Percentiles rank a stretch among this genome's conserved stretches.
These are phyloP conservation scores for Diogma glabrata DNA, from an alignment of 2,888 invertebrate genomes.

Conservation along the genomic window DNA sequence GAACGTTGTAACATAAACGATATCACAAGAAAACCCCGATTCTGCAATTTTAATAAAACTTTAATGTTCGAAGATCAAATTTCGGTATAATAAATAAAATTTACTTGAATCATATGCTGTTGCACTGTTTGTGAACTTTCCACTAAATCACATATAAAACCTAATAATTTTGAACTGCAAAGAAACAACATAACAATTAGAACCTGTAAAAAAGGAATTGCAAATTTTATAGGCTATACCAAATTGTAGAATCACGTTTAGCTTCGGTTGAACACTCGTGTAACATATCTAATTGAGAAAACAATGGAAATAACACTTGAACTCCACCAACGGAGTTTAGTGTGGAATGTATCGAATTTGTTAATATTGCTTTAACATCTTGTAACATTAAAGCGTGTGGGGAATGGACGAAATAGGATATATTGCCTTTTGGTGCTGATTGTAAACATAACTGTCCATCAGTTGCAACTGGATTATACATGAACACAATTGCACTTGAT, in stretches of 20 bases:
- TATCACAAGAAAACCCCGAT: constrained; percentile 95
- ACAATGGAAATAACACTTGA: constrained; percentile 93
- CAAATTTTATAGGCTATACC: constrained; percentile 43
- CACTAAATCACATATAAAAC: constrained; percentile 94
- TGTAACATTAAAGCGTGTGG: constrained; percentile 99
- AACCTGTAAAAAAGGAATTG: constrained; percentile 12
- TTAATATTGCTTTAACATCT: constrained; percentile 99
- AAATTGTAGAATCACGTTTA: constrained; percentile 77
- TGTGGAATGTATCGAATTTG: constrained; percentile 97
- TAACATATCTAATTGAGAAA: constrained; percentile 92
- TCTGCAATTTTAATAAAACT: constrained; percentile 32
- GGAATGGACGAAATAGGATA: constrained; percentile 96
- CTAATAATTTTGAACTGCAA: constrained; percentile 81
- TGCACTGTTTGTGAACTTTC: constrained; percentile 96
- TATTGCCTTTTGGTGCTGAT: constrained; percentile 95
- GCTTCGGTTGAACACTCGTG: constrained; percentile 73
- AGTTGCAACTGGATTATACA: constrained; percentile 99
- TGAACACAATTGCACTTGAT: constrained; percentile 93
- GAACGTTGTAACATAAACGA: constrained; percentile 93
- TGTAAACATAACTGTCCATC: constrained; percentile 97
- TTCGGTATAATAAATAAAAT: no score
- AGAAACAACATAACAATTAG: constrained; percentile 13
- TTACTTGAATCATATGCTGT: constrained; percentile 89
- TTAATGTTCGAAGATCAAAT: background rate
- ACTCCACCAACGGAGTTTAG: constrained; percentile 98